Evolutionary conservation across 2,888 invertebrate genomes (phyloP).

Genomic region (Tipula vernalis): DNA sequence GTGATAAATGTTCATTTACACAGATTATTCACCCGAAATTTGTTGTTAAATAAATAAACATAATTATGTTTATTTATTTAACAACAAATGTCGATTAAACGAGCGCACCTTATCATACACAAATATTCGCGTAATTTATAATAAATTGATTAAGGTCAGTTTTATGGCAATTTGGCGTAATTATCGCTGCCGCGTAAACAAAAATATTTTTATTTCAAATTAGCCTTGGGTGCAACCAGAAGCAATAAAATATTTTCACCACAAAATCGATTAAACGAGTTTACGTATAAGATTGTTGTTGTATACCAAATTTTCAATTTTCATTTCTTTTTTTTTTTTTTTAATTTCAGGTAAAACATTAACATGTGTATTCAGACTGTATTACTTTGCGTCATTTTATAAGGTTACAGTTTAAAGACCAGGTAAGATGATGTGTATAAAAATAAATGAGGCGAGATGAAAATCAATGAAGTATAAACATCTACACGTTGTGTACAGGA

Average conservation of each 20-base stretch:
- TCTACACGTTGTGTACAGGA: not conserved
- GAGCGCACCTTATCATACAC: not conserved
- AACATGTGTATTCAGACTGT: not conserved
- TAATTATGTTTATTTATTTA: too few species aligned
- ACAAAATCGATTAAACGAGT: not conserved
- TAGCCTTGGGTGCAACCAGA: not conserved
- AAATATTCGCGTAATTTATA: not conserved
- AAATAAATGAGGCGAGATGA: not conserved
- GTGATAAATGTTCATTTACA: too few species aligned
- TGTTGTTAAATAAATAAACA: too few species aligned
- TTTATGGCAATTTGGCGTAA: not conserved
- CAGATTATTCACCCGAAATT: too few species aligned
- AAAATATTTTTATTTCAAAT: not conserved
- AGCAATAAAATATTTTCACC: not conserved
- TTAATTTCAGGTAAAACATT: not conserved
- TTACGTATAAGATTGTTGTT: not conserved
- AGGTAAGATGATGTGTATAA: not conserved
- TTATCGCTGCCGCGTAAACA: not conserved
- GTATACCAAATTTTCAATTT: not conserved
- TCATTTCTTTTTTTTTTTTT: not conserved
- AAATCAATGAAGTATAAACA: not conserved
- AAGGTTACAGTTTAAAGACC: not conserved
- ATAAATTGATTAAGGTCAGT: not conserved
- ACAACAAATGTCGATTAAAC: too few species aligned
- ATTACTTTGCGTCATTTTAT: not conserved